Evolutionary conservation across 2,113 vertebrate genomes (phyloP).

Genomic region (Paedocypris sp.): DNA sequence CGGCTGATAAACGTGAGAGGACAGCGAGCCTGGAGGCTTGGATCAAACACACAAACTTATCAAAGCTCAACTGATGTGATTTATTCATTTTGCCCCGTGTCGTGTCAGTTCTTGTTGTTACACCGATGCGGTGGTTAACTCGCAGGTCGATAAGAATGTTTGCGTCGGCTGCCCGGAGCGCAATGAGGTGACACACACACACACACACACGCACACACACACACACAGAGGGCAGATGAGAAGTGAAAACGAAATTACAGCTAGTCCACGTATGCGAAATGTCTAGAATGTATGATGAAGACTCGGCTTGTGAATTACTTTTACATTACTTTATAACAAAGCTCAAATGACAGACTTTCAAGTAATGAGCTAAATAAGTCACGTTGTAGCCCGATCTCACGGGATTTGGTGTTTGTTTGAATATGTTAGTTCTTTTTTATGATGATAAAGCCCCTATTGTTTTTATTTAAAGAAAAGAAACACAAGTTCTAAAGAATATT

Average conservation of each 20-base stretch:
- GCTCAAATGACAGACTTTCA: too few relatives aligned
- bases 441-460: background rate
- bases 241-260: background rate
- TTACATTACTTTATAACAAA: too few relatives aligned
- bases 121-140: slow-evolving; percentile 15
- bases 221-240: background rate
- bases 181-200: slow-evolving; percentile 11
- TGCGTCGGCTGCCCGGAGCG: slow-evolving; percentile 38
- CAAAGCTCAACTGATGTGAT: slow-evolving; percentile 37
- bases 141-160: slow-evolving; percentile 47
- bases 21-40: slow-evolving; percentile 8
- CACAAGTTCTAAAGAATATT: background rate
- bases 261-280: background rate
- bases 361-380: too few relatives aligned
- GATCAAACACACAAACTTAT: slow-evolving; percentile 42
- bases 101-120: background rate
- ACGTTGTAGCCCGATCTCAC: too few relatives aligned
- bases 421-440: background rate
- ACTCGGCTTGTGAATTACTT: too few relatives aligned
- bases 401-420: too few relatives aligned
- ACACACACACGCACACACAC: slow-evolving; percentile 1
- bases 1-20: slow-evolving; percentile 33
- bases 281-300: background rate
- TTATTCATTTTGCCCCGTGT: slow-evolving; percentile 35
- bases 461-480: too few relatives aligned